Evolutionary conservation across 2,113 vertebrate genomes (phyloP).

Genomic region (Neotoma lepida): DNA sequence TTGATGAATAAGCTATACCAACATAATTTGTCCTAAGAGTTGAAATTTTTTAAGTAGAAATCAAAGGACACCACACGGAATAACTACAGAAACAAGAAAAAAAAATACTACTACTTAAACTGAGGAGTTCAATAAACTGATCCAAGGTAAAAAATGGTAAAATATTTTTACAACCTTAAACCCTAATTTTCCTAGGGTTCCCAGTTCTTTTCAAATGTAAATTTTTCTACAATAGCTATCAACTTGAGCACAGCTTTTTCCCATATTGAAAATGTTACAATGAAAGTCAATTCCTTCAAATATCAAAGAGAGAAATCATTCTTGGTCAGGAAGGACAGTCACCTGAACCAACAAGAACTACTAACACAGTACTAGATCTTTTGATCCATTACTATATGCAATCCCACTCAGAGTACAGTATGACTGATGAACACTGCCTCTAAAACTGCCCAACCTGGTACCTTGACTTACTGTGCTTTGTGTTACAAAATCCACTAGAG

Average conservation of each 20-base stretch:
- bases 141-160: constrained; percentile 11
- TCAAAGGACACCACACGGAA: constrained; percentile 14
- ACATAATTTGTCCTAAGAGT: background rate
- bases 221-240: background rate
- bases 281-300: constrained; percentile 47
- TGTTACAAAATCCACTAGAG: constrained; percentile 56
- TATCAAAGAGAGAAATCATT: constrained; percentile 40
- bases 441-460: constrained; percentile 28
- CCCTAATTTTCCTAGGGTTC: background rate
- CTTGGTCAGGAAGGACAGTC: background rate
- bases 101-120: background rate
- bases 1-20: constrained; percentile 24
- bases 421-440: background rate
- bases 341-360: background rate
- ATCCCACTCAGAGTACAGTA: constrained; percentile 45
- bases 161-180: constrained; percentile 33
- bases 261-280: constrained; percentile 19
- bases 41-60: constrained; percentile 34
- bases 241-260: constrained; percentile 33
- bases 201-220: constrained; percentile 47
- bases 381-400: background rate
- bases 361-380: background rate
- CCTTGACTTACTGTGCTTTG: constrained; percentile 41
- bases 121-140: constrained; percentile 34
- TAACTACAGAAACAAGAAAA: background rate